Base-by-base conservation (phyloP, 2,888 invertebrate genomes). In the Cerastis rubricosa region DNA sequence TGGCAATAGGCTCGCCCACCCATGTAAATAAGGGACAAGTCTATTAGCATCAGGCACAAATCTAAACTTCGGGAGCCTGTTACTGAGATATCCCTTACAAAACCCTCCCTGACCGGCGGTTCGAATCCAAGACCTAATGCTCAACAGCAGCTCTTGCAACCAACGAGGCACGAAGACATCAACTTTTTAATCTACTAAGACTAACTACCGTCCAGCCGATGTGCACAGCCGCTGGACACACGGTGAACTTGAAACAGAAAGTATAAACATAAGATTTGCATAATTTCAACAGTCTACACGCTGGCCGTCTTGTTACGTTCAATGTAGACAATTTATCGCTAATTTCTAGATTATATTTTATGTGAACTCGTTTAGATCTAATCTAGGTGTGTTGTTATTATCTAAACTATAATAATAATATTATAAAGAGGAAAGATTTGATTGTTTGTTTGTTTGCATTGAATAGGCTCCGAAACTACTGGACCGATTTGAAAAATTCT, bases 181-280 rank as follows among this genome's bases (percentile, higher is more conserved):
- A n/a, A 0, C 9, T 61, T 17, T 19, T 43, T 43, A 76, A 43
- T 47, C 49, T 22, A 43, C 6, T 14, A 43, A 17, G 0, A 29
- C 6, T 14, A 43, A 22, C 0, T 17, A 25, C 19, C 43, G 51
- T 35, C n/a, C 14, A 63, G 17, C 11, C 25, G 45, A 29, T 45
- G 78, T 43, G 40, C 47, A 25, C 43, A 17, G n/a, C 8, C 22
- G 29, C 29, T 71, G 68, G 59, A 64, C 76, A 49, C 9, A 8
- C 2, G 29, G 29, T 80, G 80, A 22, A 61, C 51, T 65, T 57
- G 76, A 80, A 80, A 79, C 61, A 40, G 82, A 82, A 74, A 82
- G 82, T 71, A 25, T 47, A 35, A 67, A 57, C 66, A 64, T 43
- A 9, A 64, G 43, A 71, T 77, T 83, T 73, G 73, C 83, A 83